These are phyloP conservation scores for Thalassophryne amazonica DNA, from an alignment of 2,797 vertebrate genomes.

Conservation along the genomic window DNA sequence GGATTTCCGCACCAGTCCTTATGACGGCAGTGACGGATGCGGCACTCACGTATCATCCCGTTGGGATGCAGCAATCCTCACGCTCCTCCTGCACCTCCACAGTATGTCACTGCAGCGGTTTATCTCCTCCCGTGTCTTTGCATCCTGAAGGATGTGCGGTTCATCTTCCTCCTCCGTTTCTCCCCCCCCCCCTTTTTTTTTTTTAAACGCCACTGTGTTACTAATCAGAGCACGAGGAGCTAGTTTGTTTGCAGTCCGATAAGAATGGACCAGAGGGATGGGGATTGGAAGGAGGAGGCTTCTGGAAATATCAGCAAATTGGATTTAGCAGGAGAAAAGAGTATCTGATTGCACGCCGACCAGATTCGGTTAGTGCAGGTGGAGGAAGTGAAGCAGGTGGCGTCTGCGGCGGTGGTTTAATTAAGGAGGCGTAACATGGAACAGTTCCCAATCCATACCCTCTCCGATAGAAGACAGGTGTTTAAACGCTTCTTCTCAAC, in stretches of 20 bases:
- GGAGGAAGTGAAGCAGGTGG: constrained; percentile 32
- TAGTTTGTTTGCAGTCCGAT: constrained; percentile 60
- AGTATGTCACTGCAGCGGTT: constrained; percentile 5
- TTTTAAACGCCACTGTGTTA: constrained; percentile 31
- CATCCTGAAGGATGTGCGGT: constrained; percentile 9
- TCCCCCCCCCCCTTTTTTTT: not conserved
- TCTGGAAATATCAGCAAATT: constrained; percentile 68
- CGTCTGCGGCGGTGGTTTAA: constrained; percentile 28
- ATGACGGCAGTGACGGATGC: no score
- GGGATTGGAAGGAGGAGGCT: not conserved
- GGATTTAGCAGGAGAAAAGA: constrained; percentile 62
- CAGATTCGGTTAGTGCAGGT: constrained; percentile 45
- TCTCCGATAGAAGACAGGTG: constrained; percentile 12
- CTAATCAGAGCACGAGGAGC: constrained; percentile 50
- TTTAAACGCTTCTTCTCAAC: constrained; percentile 27
- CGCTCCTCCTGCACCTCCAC: not conserved
- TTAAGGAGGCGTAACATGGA: constrained; percentile 47
- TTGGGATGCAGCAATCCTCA: no score
- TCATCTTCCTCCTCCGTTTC: constrained; percentile 1
- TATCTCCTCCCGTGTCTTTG: constrained; percentile 10
- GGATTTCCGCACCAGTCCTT: no score
- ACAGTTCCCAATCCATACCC: constrained; percentile 2
- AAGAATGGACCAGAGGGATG: constrained; percentile 30
- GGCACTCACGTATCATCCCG: no score
- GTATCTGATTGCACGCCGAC: constrained; percentile 52